Base-by-base conservation (phyloP, 2,888 invertebrate genomes). In the Monoplex corrugatus region DNA sequence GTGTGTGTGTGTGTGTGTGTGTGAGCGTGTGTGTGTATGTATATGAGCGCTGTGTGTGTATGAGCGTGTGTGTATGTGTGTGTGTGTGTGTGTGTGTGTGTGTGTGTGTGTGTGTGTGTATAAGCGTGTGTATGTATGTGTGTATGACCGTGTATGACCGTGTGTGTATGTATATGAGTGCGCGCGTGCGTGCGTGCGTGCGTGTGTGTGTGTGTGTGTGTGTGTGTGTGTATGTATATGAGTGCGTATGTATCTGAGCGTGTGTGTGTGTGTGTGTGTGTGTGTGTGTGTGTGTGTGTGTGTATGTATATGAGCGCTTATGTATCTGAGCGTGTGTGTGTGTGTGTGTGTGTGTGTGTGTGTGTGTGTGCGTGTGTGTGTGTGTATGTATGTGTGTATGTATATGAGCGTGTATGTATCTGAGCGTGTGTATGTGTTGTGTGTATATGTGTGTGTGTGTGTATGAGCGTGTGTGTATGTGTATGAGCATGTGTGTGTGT, bases 391-490 rank as follows among this genome's bases (percentile, higher is more conserved):
- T 72, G 72, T 72, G 72, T 72, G 35, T 72, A 35, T 72, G 72
- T 72, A 35, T 72, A 35, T 35, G 72, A 35, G 72, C 35, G 72
- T 35, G 72, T 72, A 35, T 72, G 72, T 72, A 35, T 72, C 35
- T 50, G 50, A 13, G 8, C 50, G 8, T 8, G 8, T 50, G 10
- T 50, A 16, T 50, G 50, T 16, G 8, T 8, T 50, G 50, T 50
- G 50, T 50, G 50, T 50, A 50, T n/a, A 50, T 50, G 50, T 72
- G 72, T 72, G 72, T 72, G 72, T 38, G 72, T 72, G 63, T 68
- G 63, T 68, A n/a, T 13, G 63, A 28, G 13, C 3, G 63, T 13
- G 63, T n/a, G 8, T 19, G 8, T 5, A 5, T 68, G 63, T 68
- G 63, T 13, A 5, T n/a, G n/a, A n/a, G n/a, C n/a, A n/a, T n/a